These are phyloP conservation scores for Cryptus armator DNA, from an alignment of 2,888 invertebrate species.

Conservation along the genomic window DNA sequence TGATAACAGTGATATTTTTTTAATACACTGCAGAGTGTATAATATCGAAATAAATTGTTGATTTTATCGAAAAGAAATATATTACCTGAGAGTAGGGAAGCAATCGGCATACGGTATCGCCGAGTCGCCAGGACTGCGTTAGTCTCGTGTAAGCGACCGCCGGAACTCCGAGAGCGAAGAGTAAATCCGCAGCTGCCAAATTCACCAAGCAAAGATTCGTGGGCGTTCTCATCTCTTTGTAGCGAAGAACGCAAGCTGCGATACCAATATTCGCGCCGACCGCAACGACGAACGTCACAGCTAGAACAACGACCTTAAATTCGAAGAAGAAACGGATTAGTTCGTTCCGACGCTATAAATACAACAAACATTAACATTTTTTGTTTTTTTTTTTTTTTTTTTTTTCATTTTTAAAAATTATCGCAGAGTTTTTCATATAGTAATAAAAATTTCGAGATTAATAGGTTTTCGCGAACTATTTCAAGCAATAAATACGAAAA, in stretches of 20 bases:
- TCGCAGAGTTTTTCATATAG: neutral
- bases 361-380: neutral
- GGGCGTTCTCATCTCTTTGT: slow-evolving; percentile 87
- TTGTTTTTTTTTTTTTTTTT: neutral
- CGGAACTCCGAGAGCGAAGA: slow-evolving; percentile 87
- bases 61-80: neutral
- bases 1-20: neutral
- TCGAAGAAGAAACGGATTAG: slow-evolving; percentile 9
- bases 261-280: slow-evolving; percentile 86
- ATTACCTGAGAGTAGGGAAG: slow-evolving; percentile 87
- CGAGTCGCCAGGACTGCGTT: slow-evolving; percentile 86
- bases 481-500: too few species aligned
- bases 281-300: slow-evolving; percentile 85
- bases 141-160: slow-evolving; percentile 86
- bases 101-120: slow-evolving; percentile 86
- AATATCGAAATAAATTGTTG: neutral
- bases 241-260: slow-evolving; percentile 86
- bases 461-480: neutral
- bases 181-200: slow-evolving; percentile 89
- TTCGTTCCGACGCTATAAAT: neutral
- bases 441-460: neutral
- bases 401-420: neutral
- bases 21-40: neutral
- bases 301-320: slow-evolving; percentile 82
- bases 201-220: slow-evolving; percentile 87